Base-by-base conservation (phyloP, 2,113 vertebrate species). In the Dipodomys ordii region DNA sequence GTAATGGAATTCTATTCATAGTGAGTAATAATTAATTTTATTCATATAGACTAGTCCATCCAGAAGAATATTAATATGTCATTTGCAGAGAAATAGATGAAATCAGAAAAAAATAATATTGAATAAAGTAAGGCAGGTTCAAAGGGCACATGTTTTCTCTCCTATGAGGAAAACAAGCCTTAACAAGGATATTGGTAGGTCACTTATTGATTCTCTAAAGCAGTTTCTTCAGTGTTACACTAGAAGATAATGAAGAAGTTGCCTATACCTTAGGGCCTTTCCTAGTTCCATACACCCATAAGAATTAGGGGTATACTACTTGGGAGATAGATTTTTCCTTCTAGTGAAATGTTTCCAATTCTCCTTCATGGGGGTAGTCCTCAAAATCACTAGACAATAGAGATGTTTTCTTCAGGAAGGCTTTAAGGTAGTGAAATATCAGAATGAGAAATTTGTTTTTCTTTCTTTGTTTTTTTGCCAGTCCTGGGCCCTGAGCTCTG, bases 201-300 rank as follows among this genome's bases (percentile, higher is more conserved):
- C 67, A 13, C 62, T 77, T 74, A 77, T 30, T 77, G 79, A 88
- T 94, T 60, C 12, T 91, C 67, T 85, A 46, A 81, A 60, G 39
- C 12, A 22, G 8, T 80, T 78, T 87, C 39, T 83, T 88, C 32
- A 72, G 80, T 84, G 57, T 27, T 49, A 88, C 69, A 23, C 10
- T 78, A 6, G 32, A 67, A 83, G 77, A 80, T 64, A 93, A 88
- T 72, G 49, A 28, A 27, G 16, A 35, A 1, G 15, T 64, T 94
- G 19, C 4, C 64, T 30, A 74, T 2, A 49, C 20, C 20, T 32
- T 35, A 13, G 65, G 32, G 3, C 18, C 49, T 71, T 80, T 27
- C 11, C 27, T n/a, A 44, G 60, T 57, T 35, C 32, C 32, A 78
- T 49, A 25, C 28, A 74, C 39, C 28, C 72, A 87, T 18, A 28